These are phyloP conservation scores for Agrochola lota DNA, from an alignment of 2,888 invertebrate species.

Conservation along the genomic window DNA sequence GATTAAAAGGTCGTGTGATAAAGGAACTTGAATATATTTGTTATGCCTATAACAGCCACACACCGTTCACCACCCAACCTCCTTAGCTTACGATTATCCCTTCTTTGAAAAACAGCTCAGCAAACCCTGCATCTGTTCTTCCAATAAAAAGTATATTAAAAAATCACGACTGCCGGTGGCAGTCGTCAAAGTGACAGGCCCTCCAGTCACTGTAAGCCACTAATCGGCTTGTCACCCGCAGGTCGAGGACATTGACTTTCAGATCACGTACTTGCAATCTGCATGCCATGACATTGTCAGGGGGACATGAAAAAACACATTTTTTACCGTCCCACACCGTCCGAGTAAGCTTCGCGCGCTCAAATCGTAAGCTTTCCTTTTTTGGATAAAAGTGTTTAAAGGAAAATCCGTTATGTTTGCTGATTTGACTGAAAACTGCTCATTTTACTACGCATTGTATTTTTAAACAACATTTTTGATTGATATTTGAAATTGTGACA, in stretches of 20 bases:
- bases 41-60: not conserved
- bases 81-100: slow-evolving; percentile 19
- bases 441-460: not conserved
- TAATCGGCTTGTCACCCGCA: slow-evolving; percentile 87
- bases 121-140: slow-evolving; percentile 31
- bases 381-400: not conserved
- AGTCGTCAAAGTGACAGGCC: slow-evolving; percentile 67
- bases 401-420: not conserved
- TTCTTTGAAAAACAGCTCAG: slow-evolving; percentile 36
- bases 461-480: not conserved
- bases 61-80: not conserved
- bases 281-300: slow-evolving; percentile 80
- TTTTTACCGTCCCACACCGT: slow-evolving; percentile 68
- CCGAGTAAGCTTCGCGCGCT: slow-evolving; percentile 50
- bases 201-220: slow-evolving; percentile 74
- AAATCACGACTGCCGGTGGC: slow-evolving; percentile 54
- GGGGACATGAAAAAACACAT: slow-evolving; percentile 78
- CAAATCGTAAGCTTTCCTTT: slow-evolving; percentile 45
- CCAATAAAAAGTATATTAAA: slow-evolving; percentile 61
- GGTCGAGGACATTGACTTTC: slow-evolving; percentile 81
- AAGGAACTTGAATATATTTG: not conserved
- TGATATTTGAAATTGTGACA: not conserved
- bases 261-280: slow-evolving; percentile 88
- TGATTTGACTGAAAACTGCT: not conserved
- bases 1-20: no score